phyloP scores from a whole-genome alignment of 2,797 vertebrate species.

The Micropoecilia bifurca region DNA sequence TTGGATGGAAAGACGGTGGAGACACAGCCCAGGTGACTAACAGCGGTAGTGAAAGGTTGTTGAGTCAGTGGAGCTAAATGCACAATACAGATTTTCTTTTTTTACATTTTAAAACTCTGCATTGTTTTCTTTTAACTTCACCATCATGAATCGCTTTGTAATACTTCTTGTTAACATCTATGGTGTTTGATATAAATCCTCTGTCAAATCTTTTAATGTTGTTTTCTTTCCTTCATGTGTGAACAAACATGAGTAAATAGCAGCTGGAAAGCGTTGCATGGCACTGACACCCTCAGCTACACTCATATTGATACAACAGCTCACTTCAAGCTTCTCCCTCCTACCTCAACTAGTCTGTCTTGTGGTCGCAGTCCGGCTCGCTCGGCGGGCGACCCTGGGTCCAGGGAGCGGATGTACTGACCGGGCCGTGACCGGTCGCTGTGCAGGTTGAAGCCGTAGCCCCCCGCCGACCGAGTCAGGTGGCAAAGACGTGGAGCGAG shows the following conservation, averaged over 20 bases:
- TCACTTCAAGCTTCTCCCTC: background rate
- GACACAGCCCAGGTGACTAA: background rate
- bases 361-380: constrained; percentile 89
- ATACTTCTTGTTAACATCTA: background rate
- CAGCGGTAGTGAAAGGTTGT: background rate
- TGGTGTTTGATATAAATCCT: background rate
- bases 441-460: constrained; percentile 98
- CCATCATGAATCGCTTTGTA: background rate
- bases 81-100: background rate
- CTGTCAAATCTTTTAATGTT: background rate
- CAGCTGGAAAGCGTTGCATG: background rate
- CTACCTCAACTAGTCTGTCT: constrained; percentile 94
- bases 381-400: constrained; percentile 88
- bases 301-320: background rate
- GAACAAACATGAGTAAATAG: background rate
- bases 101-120: background rate
- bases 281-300: background rate
- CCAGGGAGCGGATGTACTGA: constrained; percentile 95
- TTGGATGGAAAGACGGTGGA: background rate
- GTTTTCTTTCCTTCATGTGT: background rate
- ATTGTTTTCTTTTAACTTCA: background rate
- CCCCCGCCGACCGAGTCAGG: constrained; percentile 85
- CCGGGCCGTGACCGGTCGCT: constrained; percentile 93
- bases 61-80: background rate
- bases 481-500: constrained; percentile 91